Conservation (phyloP, 1,140 invertebrate genomes). For the Cardiocondyla obscurior region DNA sequence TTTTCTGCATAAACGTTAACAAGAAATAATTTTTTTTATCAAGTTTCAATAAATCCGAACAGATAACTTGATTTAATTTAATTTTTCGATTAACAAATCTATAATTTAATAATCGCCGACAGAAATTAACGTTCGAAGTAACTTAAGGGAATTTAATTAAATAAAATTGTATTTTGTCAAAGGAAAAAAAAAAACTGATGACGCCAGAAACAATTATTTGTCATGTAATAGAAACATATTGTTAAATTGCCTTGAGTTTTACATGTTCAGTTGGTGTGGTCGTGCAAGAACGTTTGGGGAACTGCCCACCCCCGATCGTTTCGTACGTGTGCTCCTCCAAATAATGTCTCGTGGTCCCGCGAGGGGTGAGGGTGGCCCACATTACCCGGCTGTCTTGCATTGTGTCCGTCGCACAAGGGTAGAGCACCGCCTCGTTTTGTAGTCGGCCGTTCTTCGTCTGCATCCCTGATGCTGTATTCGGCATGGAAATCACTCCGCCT, state of each 20-base stretch:
- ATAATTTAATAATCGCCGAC: neutral
- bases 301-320: constrained; percentile 86
- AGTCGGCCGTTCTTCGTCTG: constrained; percentile 78
- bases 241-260: constrained; percentile 81
- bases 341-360: constrained; percentile 87
- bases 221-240: constrained; percentile 64
- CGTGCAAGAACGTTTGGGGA: constrained; percentile 73
- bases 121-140: neutral
- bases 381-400: constrained; percentile 88
- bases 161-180: too few species aligned
- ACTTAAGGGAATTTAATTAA: neutral
- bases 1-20: neutral
- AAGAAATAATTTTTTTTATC: neutral
- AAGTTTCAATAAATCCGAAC: neutral
- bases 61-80: neutral
- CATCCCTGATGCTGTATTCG: constrained; percentile 72
- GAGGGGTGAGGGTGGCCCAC: constrained; percentile 92
- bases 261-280: constrained; percentile 81
- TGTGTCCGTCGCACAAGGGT: constrained; percentile 82
- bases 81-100: neutral
- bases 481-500: constrained; percentile 77
- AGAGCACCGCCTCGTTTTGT: constrained; percentile 84
- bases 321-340: constrained; percentile 90
- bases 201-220: neutral
- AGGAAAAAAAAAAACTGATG: too few species aligned